Evolutionary conservation across 2,113 vertebrate species (phyloP), one percentile per base, ranked within the genome.

Genomic region (Corvus hawaiiensis): DNA sequence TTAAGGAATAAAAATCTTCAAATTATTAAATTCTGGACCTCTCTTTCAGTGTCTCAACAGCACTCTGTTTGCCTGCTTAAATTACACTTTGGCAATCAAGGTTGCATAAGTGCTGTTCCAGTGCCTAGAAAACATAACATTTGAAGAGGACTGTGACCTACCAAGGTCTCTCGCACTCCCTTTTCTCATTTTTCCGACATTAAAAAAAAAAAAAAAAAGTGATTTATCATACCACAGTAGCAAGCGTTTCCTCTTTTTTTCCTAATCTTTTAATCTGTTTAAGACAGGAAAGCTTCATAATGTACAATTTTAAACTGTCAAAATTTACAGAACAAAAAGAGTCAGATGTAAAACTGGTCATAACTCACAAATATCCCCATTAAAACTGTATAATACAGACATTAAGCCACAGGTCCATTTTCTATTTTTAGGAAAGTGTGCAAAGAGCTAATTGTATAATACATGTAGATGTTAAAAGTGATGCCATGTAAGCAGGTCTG

Each of bases 231-330:
- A 80, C 19, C 69, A 87, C 51, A 54, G 58, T 32, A 81, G 89
- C 63, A 96, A 93, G 30, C 43, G n/a, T 66, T 32, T 58, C 8
- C 18, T 64, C 7, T 43, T 87, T 75, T 83, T 76, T 72, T 58
- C 62, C 64, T 94, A 89, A 84, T 58, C 56, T 96, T 97, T 97
- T 97, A 95, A 96, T 97, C 95, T 82, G 59, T 96, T 97, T 85
- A 90, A 97, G 93, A 92, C 87, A 80, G 81, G 82, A 97, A 97
- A 97, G 75, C 61, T 90, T 94, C 90, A 89, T 87, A 75, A 97
- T 83, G 80, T 95, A 92, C 92, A 95, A 89, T 89, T 94, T 83
- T 77, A 94, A 94, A 74, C 79, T 81, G 58, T 91, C 95, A 93
- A 91, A 94, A 95, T 81, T 94, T 96, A 96, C 63, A 67, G 87